Base-by-base conservation (phyloP, 2,113 vertebrate species). In the Xiphorhynchus elegans region DNA sequence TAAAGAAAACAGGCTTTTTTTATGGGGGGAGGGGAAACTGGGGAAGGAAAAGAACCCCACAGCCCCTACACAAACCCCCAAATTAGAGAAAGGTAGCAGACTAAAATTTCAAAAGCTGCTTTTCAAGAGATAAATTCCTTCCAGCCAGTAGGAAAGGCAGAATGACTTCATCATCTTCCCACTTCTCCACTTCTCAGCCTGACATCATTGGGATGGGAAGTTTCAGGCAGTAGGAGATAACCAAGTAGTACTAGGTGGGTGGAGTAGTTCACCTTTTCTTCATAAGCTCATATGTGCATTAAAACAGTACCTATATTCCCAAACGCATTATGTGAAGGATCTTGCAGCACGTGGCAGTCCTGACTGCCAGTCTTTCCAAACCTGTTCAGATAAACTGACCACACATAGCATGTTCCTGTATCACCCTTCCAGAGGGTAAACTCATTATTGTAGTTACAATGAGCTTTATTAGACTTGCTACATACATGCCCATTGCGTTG, bases 31-130 rank as follows among this genome's bases (percentile, higher is more conserved):
- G 9, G 4, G 4, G 10, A 4, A 24, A 40, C 5, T 3, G 11
- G 44, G 15, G 3, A 21, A 35, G 31, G 16, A 3, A 13, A 26
- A 21, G 13, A 47, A 3, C 1, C 1, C 1, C 12, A 14, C 2
- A 72, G 8, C 7, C 1, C 7, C 2, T 25, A 9, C 17, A 44
- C 15, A 58, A n/a, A 19, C 1, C 1, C 5, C 4, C 35, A 39
- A 33, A 55, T 42, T 50, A 26, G 24, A 66, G 17, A 63, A 84
- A 3, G 9, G 11, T 29, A 29, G 13, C 7, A 77, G 31, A 37
- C 2, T 19, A 53, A 26, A 42, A 69, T 62, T 49, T 53, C 28
- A 46, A 9, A 40, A 68, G 17, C 6, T 88, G 20, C 26, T 88
- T 93, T 94, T 75, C 49, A 73, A 66, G 31, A 52, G 7, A 12